Evolutionary conservation across 2,888 invertebrate species (phyloP).

Genomic region (Chirona hameri): DNA sequence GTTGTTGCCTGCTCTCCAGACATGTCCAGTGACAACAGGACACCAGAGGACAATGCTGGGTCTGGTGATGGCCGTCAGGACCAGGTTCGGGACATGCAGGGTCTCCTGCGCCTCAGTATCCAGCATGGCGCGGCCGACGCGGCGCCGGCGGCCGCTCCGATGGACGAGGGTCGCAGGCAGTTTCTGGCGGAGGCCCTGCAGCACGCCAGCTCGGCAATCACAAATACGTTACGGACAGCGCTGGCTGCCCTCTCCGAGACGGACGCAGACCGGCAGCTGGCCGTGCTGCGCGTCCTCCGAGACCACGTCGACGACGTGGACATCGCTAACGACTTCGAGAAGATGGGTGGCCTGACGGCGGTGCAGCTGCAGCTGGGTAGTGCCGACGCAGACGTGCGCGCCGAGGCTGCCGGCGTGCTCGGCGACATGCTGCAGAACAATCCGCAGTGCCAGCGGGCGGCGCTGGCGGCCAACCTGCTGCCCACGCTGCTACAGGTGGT

Average conservation of each 20-base stretch:
- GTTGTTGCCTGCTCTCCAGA: too few species aligned
- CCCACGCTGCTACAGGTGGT: neutral
- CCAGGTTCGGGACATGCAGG: neutral
- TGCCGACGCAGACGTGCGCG: neutral
- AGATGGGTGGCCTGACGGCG: constrained; percentile 24
- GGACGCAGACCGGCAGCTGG: neutral
- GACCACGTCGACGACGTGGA: constrained; percentile 25
- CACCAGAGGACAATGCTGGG: neutral
- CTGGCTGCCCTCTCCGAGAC: constrained; percentile 4
- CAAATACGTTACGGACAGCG: neutral
- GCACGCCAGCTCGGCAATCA: neutral
- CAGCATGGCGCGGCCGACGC: neutral
- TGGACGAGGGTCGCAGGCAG: constrained; percentile 12
- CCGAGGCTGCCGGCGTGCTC: constrained; percentile 2
- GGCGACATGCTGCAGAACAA: constrained; percentile 28
- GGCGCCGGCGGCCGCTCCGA: neutral
- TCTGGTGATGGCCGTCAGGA: neutral
- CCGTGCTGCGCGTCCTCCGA: constrained; percentile 8
- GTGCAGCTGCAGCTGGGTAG: neutral
- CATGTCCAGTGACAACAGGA: too few species aligned
- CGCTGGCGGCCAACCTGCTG: neutral
- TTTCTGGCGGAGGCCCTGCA: neutral
- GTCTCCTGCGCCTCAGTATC: neutral
- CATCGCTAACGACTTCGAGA: constrained; percentile 23
- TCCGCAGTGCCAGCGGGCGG: constrained; percentile 24